Evolutionary conservation across 2,797 vertebrate species (phyloP), one percentile per base, ranked within the genome.

Genomic region (Odontamblyopus rebecca): DNA sequence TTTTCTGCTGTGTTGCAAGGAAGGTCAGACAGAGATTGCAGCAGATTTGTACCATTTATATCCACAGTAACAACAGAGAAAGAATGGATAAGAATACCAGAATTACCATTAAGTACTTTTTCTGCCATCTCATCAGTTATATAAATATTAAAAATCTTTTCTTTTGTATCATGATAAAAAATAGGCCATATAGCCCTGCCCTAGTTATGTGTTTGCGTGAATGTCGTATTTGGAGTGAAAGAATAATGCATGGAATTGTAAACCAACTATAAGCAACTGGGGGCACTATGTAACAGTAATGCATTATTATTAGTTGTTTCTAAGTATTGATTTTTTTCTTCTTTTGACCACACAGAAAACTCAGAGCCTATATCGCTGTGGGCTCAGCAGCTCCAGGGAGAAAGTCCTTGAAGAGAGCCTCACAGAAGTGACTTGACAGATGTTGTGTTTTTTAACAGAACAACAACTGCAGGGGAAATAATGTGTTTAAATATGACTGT

Each of bases 351-450:
- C n/a, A 19, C 19, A 6, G 51, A 53, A 53, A 13, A 16, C n/a
- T 15, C 23, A 19, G 50, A 23, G 15, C 63, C 7, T 30, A 6
- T 16, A 12, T 26, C 8, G 4, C 9, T 29, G 26, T 67, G 27
- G 79, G 78, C 81, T 79, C 30, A 35, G 48, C 71, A 50, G 74
- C 80, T 77, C 77, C 75, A 67, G 68, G 27, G n/a, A 73, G 71
- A 74, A 68, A 81, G 75, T 77, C 70, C 57, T 57, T 63, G 66
- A 67, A 68, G 53, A 72, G 70, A 54, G 30, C 68, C 67, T 65
- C 63, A 68, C 72, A 51, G 60, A 83, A 66, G 68, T 54, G 48
- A 81, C 79, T 44, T 65, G 77, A 80, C 79, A 73, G 73, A 61
- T 71, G 63, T 70, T 64, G 68, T 65, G 72, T 74, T 69, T 79